Conservation (phyloP, 1,140 invertebrate genomes). For the Uloborus diversus region DNA sequence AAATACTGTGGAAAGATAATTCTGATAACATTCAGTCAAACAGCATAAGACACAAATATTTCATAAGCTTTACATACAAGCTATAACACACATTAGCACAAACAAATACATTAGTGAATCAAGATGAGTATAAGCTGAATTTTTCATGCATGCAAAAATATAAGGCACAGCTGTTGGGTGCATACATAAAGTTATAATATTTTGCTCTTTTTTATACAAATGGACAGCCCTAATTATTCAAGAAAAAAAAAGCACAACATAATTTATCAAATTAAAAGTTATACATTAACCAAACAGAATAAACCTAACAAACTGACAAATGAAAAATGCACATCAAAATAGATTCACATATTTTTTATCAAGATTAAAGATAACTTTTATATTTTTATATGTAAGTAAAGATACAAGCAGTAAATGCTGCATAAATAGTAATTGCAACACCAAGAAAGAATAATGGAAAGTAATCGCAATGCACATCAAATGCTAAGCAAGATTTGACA, state of each 20-base stretch:
- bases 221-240: neutral
- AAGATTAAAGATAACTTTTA: neutral
- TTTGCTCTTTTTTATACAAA: neutral
- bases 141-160: neutral
- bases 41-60: neutral
- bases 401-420: no score
- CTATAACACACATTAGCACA: neutral
- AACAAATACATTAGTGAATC: neutral
- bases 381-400: no score
- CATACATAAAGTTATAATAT: neutral
- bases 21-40: neutral
- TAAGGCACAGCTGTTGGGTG: neutral
- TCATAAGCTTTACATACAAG: neutral
- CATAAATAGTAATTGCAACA: no score
- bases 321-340: neutral
- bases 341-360: neutral
- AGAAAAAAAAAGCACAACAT: neutral
- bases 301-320: neutral
- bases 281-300: neutral
- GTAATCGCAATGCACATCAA: no score
- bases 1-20: no score
- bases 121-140: neutral
- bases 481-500: no score
- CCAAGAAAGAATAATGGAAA: no score
- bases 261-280: neutral